Conservation (phyloP, 2,888 invertebrate species). For the Eulithis prunata region DNA sequence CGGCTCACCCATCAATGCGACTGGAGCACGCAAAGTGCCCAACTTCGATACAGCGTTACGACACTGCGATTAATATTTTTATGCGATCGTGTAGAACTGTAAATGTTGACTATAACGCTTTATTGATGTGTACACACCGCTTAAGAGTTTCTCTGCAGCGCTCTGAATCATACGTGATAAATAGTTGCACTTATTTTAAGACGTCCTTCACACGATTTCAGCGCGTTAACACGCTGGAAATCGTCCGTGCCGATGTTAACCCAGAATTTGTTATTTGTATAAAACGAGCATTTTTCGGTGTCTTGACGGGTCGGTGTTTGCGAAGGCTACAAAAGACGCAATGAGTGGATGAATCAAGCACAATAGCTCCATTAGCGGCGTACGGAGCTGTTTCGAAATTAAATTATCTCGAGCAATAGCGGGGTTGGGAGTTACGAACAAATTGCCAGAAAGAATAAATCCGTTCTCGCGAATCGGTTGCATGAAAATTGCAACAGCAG, state of each 20-base stretch:
- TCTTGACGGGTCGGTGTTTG: slow-evolving; percentile 50
- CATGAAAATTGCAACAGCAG: slow-evolving; percentile 81
- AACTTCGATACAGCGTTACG: slow-evolving; percentile 59
- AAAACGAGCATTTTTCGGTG: slow-evolving; percentile 51
- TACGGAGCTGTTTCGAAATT: slow-evolving; percentile 59
- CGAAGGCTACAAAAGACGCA: slow-evolving; percentile 48
- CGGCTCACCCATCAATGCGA: slow-evolving; percentile 53
- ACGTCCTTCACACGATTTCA: slow-evolving; percentile 78
- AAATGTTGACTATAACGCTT: slow-evolving; percentile 48
- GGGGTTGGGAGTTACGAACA: slow-evolving; percentile 66
- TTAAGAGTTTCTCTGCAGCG: slow-evolving; percentile 54
- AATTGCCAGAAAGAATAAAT: slow-evolving; percentile 79
- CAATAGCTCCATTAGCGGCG: slow-evolving; percentile 63
- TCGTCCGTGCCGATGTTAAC: slow-evolving; percentile 67
- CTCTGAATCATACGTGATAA: slow-evolving; percentile 71
- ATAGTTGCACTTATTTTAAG: slow-evolving; percentile 75
- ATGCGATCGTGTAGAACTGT: slow-evolving; percentile 49
- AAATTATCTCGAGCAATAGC: slow-evolving; percentile 67
- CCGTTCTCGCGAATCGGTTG: slow-evolving; percentile 77
- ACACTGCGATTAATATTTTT: slow-evolving; percentile 52
- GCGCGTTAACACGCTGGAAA: slow-evolving; percentile 72
- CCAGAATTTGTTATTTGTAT: slow-evolving; percentile 62
- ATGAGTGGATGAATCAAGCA: slow-evolving; percentile 55
- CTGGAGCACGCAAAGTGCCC: slow-evolving; percentile 51
- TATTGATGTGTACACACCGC: slow-evolving; percentile 51